Percentiles rank a stretch among this genome's conserved stretches.
Conservation (phyloP, 2,888 invertebrate species). For the Anaspis maculata region DNA sequence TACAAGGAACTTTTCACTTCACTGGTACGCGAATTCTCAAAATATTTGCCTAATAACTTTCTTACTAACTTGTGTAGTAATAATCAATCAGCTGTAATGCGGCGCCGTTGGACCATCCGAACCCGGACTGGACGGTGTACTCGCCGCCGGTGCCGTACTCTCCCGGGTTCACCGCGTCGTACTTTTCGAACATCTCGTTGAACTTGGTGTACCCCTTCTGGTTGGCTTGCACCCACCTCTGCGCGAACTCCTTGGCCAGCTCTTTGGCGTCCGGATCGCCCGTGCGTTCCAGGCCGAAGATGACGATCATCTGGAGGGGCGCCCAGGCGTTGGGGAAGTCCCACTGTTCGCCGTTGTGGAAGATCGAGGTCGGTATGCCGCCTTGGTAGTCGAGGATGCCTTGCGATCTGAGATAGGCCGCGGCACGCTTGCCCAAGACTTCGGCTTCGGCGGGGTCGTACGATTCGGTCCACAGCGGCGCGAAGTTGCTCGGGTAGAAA, state of each 20-base stretch:
- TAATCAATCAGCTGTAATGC: constrained; percentile 50
- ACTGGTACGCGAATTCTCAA: too few species aligned
- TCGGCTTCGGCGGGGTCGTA: constrained; percentile 14
- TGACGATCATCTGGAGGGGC: constrained; percentile 66
- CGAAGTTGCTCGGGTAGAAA: constrained; percentile 62
- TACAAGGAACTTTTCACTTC: too few species aligned
- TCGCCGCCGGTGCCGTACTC: constrained; percentile 70
- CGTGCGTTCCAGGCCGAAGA: constrained; percentile 57
- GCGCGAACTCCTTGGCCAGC: constrained; percentile 57
- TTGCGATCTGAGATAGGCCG: constrained; percentile 47
- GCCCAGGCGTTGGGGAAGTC: constrained; percentile 83
- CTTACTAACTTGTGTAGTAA: too few species aligned
- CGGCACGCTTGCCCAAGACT: constrained; percentile 43
- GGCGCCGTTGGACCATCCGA: constrained; percentile 36
- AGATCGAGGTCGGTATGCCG: constrained; percentile 61
- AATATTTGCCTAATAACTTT: too few species aligned
- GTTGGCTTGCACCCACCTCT: constrained; percentile 60
- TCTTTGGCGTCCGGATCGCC: constrained; percentile 47
- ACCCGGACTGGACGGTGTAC: constrained; percentile 41
- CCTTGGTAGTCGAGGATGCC: constrained; percentile 44
- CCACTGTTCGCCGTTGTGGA: constrained; percentile 64
- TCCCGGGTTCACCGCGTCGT: constrained; percentile 57
- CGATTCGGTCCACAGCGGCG: constrained; percentile 60
- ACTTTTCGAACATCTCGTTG: constrained; percentile 65
- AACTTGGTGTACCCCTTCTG: constrained; percentile 51